phyloP scores from a whole-genome alignment of 2,888 invertebrate species.

The Agrochola litura region DNA sequence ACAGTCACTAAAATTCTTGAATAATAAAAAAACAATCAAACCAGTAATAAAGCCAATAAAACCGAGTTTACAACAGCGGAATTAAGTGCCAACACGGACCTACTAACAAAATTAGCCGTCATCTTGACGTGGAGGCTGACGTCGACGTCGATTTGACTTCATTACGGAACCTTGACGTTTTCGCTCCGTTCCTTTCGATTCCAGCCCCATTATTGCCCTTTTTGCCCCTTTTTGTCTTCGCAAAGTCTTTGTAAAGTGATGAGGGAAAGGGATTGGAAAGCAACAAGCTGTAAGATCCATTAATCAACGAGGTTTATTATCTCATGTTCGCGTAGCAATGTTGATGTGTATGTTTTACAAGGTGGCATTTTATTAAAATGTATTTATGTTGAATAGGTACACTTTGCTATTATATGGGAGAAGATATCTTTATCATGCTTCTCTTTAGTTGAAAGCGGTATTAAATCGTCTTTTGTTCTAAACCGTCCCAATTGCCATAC shows the following conservation, averaged over 20 bases:
- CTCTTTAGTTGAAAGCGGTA: not conserved
- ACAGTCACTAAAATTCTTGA: not conserved
- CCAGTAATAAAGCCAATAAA: constrained; percentile 22
- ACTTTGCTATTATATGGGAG: not conserved
- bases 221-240: constrained; percentile 39
- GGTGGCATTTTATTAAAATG: not conserved
- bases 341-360: not conserved
- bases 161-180: constrained; percentile 46
- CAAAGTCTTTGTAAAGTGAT: constrained; percentile 46
- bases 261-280: constrained; percentile 42
- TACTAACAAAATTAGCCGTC: constrained; percentile 54
- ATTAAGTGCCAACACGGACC: constrained; percentile 44
- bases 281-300: constrained; percentile 37
- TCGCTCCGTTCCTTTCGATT: constrained; percentile 39
- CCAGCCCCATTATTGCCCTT: constrained; percentile 40
- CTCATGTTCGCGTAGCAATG: not conserved
- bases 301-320: constrained; percentile 50
- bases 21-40: not conserved
- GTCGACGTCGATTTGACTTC: constrained; percentile 59
- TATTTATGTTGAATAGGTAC: not conserved
- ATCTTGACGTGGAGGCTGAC: constrained; percentile 37
- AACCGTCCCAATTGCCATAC: not conserved
- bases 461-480: not conserved
- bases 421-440: not conserved
- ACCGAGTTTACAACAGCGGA: constrained; percentile 23